Base-by-base conservation (phyloP, 2,888 invertebrate genomes). In the Cheilosia scutellata region DNA sequence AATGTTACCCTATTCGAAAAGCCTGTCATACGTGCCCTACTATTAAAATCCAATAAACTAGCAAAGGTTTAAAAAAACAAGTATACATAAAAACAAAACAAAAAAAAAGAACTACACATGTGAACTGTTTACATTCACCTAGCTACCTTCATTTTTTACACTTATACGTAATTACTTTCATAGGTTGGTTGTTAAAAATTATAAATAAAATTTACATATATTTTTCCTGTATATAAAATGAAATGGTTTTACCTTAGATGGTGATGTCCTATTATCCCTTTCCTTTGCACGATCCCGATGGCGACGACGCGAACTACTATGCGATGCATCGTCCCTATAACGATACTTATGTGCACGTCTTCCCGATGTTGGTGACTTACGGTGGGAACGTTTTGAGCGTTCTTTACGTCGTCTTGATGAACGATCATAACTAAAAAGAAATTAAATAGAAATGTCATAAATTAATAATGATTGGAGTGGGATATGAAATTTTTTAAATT, bases 331-430 rank as follows among this genome's bases (percentile, higher is more conserved):
- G 87, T 92, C 91, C 90, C 92, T 91, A 89, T 93, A 93, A 88
- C 94, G 93, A 90, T 94, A 94, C 80, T 94, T 93, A 92, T 96
- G 95, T 90, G 95, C 94, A 90, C 96, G 95, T 88, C 96, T 94
- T 91, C 95, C 95, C 90, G 96, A 95, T 89, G 95, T 95, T 87
- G 96, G 95, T 88, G 96, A 96, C 88, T 97, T 96, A 92, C 97
- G 95, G 89, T 96, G 95, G 90, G 96, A 96, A 89, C 97, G 95
- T 93, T 97, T 97, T 92, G 96, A 97, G 88, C 97, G 95, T 90
- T 96, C 94, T 95, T 96, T 93, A 94, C 96, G 93, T 94, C 96
- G 91, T 94, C 96, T 92, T 95, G 96, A 93, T 94, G 95, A 94
- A 94, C 96, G 96, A 88, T 93, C 93, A 90, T 92, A 92, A 89